phyloP scores from a whole-genome alignment of 2,888 invertebrate species.

The Erebia palarica region DNA sequence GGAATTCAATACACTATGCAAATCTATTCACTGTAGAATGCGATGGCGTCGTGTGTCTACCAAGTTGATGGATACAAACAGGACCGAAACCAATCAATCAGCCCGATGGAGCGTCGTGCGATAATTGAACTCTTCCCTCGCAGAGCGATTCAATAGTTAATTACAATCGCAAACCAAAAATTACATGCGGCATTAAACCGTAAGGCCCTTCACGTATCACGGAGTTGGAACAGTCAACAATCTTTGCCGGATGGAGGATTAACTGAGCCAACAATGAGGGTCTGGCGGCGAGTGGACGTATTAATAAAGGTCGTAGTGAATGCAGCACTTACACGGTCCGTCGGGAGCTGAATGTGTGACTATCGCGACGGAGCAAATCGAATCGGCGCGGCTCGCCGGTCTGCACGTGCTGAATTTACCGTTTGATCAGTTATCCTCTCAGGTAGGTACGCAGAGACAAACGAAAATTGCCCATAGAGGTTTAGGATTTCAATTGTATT shows the following conservation, averaged over 20 bases:
- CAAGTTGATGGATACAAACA: conserved; percentile 67
- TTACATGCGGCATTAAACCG: conserved; percentile 77
- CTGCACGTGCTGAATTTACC: conserved; percentile 68
- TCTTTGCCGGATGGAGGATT: conserved; percentile 77
- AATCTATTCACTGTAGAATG: conserved; percentile 62
- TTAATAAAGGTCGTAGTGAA: conserved; percentile 79
- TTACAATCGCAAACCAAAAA: conserved; percentile 81
- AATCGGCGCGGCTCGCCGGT: conserved; percentile 69
- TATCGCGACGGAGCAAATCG: conserved; percentile 79
- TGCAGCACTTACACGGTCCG: conserved; percentile 79
- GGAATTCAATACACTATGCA: conserved; percentile 19
- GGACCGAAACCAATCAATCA: conserved; percentile 77
- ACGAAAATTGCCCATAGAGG: conserved; percentile 32
- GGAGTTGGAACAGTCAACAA: conserved; percentile 67
- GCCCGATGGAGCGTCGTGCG: conserved; percentile 67
- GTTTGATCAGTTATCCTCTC: conserved; percentile 56
- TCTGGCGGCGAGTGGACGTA: conserved; percentile 73
- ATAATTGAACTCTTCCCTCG: conserved; percentile 79
- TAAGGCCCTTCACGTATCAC: conserved; percentile 75
- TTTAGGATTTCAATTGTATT: conserved; percentile 21
- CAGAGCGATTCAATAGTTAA: conserved; percentile 75
- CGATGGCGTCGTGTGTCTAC: conserved; percentile 63
- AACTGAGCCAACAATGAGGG: conserved; percentile 74
- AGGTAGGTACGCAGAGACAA: conserved; percentile 37
- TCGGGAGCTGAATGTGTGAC: conserved; percentile 78